Base-by-base conservation (phyloP, 1,140 invertebrate genomes). In the Nasonia vitripennis region DNA sequence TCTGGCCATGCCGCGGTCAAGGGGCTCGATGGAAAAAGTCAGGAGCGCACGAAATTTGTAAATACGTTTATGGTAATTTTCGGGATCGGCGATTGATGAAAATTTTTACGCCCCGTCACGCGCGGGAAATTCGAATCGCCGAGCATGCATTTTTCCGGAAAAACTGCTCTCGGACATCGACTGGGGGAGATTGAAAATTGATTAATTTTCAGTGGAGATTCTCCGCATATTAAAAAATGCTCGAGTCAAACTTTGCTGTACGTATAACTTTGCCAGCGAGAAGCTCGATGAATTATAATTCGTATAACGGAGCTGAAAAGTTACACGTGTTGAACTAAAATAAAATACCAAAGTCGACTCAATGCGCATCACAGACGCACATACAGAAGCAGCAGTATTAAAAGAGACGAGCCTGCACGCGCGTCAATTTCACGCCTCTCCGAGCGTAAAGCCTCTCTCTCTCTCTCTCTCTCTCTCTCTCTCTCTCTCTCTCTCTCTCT, bases 401-500 rank as follows among this genome's bases (percentile, higher is more conserved):
- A 62, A 17, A 62, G 55, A 62, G 55, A 62, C 6, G 62, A 23
- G 41, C 20, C 48, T n/a, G 68, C 31, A 75, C 4, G 75, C 34
- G 71, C 34, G 74, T 80, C 86, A 90, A 90, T 90, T 90, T 90
- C 89, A 90, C 87, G 89, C 87, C 84, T 87, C 84, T 87, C 86
- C 83, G 81, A 87, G 86, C 87, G 77, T 77, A 79, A 84, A 73
- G 83, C 70, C 27, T 31, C 73, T 75, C 37, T 34, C 73, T 75
- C 37, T 34, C 73, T 6, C 73, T 62, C 55, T 75, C 37, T 34
- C 73, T 6, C 73, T 62, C 55, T 75, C 37, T 34, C 73, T 6
- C 73, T 62, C 55, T 75, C 37, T 34, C 73, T 6, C 73, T 62
- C 27, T 31, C 73, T 75, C 37, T 34, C 73, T 75, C 37, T 34